A percentile compares a stretch with the other conserved stretches of the same genome.
Evolutionary conservation across 2,797 vertebrate genomes (phyloP).

Genomic region (Gymnoscopelus braueri): DNA sequence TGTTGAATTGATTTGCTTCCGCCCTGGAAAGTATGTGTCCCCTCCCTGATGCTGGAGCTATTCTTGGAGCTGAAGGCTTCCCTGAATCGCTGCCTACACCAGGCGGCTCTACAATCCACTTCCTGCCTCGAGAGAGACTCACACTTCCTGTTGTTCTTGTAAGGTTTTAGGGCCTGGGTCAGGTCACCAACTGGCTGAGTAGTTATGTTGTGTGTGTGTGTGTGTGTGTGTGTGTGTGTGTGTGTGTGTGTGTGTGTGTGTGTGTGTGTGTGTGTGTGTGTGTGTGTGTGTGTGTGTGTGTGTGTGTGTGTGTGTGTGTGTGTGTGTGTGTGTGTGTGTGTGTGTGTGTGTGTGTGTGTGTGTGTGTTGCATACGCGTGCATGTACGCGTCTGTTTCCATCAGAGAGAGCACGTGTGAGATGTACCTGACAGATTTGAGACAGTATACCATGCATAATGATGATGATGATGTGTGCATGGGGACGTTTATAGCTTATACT

Average conservation of each 20-base stretch:
- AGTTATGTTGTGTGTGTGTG: not conserved
- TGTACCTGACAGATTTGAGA: no score
- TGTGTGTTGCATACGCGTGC: not conserved
- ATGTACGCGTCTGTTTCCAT: not conserved
- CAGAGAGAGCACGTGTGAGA: no score
- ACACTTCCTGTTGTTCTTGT: constrained; percentile 57
- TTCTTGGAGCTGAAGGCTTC: constrained; percentile 48
- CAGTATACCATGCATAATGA: no score
- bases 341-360: not conserved
- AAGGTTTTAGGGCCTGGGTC: not conserved
- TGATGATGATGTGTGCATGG: no score
- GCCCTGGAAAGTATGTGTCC: constrained; percentile 35
- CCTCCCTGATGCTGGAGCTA: constrained; percentile 29
- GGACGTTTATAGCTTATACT: no score
- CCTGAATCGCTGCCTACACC: constrained; percentile 25
- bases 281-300: not conserved
- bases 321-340: not conserved
- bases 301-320: not conserved
- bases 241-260: constrained; percentile 10
- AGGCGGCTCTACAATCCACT: constrained; percentile 37
- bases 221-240: not conserved
- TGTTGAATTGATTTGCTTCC: constrained; percentile 17
- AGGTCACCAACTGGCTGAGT: constrained; percentile 5
- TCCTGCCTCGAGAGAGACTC: constrained; percentile 55
- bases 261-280: not conserved